phyloP scores from a whole-genome alignment of 2,113 vertebrate species.

The Psilopogon haemacephalus region DNA sequence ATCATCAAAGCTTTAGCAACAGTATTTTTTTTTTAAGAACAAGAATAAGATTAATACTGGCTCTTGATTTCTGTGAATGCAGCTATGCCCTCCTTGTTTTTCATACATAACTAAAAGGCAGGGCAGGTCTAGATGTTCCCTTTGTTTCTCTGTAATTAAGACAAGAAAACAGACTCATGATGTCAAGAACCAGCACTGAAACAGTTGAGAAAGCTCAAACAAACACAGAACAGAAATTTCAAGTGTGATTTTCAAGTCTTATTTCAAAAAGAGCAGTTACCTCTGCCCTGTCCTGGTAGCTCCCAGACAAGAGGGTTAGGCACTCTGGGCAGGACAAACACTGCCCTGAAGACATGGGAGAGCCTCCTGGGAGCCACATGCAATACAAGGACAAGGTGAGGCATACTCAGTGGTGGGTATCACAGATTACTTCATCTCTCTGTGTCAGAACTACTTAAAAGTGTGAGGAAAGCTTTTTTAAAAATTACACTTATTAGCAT shows the following conservation, averaged over 20 bases:
- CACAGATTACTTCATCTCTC: neutral
- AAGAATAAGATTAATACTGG: neutral
- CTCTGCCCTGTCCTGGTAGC: neutral
- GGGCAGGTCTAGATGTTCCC: neutral
- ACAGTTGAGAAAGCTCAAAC: neutral
- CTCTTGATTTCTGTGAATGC: neutral
- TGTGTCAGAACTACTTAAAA: neutral
- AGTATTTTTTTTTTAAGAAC: neutral
- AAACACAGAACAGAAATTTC: neutral
- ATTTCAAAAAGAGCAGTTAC: neutral
- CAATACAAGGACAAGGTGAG: slow-evolving; percentile 18
- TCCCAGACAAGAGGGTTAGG: neutral
- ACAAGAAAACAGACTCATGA: neutral
- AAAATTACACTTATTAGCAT: neutral
- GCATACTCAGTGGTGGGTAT: neutral
- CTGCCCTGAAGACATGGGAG: neutral
- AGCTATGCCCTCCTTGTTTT: neutral
- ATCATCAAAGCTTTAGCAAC: neutral
- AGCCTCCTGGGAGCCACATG: neutral
- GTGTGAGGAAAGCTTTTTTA: neutral
- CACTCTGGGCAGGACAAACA: neutral
- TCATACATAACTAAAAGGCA: neutral
- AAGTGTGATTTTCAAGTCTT: neutral
- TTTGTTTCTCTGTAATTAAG: neutral
- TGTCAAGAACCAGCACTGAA: neutral